Evolutionary conservation across 1,140 invertebrate genomes (phyloP), one percentile per base, ranked within the genome.

Genomic region (Argopecten irradians): DNA sequence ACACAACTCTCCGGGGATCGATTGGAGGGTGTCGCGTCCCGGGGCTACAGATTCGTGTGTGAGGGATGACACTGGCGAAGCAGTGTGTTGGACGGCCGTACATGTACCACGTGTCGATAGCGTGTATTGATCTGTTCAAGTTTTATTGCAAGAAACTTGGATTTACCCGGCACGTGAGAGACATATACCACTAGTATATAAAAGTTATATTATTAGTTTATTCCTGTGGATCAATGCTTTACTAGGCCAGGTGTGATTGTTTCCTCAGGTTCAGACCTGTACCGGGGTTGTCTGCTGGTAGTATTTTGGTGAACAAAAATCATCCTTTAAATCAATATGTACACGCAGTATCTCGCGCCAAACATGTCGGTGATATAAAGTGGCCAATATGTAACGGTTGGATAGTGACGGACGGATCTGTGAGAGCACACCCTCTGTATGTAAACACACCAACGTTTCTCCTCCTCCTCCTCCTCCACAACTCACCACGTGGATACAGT

Each of bases 301-400:
- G 55, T n/a, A 71, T 71, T 71, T 71, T 71, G 55, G 55, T 71
- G 55, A 71, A 71, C 55, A 71, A 46, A n/a, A 71, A 71, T 71
- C 55, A 71, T 71, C 55, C 55, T 71, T 71, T 71, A 71, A 71
- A 71, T 71, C 55, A 71, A 71, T 71, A 71, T 71, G 55, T 71
- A 71, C 55, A 71, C 55, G n/a, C n/a, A 11, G 22, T 71, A 71
- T 71, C 55, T 71, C 55, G 55, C 55, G 55, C 55, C 55, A 71
- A 71, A 71, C 55, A 71, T 71, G 55, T 71, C 55, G 55, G 55
- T 71, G 55, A 28, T 71, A 11, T 71, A 71, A 28, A 71, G 55
- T 71, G 55, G 55, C 55, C 55, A 71, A 8, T 28, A 71, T 71
- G 55, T 71, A 71, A 71, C 55, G 55, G 55, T 71, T 28, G 55